These are phyloP conservation scores for Atrina japonica DNA, from an alignment of 2,888 invertebrate genomes.

Conservation along the genomic window DNA sequence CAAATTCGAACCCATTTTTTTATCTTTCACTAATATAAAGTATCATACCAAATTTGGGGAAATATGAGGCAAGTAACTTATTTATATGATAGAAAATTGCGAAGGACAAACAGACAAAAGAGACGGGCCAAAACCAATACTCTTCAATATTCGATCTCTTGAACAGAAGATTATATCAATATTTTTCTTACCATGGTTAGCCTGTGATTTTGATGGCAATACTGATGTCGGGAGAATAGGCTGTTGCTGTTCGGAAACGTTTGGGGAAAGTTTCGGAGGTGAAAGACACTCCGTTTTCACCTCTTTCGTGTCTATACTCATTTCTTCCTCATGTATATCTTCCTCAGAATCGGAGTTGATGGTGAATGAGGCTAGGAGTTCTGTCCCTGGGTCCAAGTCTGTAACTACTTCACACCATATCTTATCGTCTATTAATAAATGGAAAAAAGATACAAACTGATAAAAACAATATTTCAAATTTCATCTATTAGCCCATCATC, in stretches of 20 bases:
- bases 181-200: constrained; percentile 15
- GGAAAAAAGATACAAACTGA: not conserved
- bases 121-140: too few species aligned
- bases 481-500: too few species aligned
- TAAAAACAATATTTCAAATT: too few species aligned
- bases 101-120: too few species aligned
- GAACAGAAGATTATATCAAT: too few species aligned
- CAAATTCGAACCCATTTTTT: too few species aligned
- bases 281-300: not conserved
- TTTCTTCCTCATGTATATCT: not conserved
- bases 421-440: constrained; percentile 59
- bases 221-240: not conserved
- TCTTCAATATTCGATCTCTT: too few species aligned
- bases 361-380: constrained; percentile 69
- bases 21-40: too few species aligned
- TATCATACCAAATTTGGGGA: too few species aligned
- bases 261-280: not conserved
- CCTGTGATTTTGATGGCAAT: not conserved
- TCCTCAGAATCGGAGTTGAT: constrained; percentile 24
- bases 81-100: too few species aligned
- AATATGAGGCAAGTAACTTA: too few species aligned
- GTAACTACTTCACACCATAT: constrained; percentile 74
- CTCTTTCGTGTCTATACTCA: constrained; percentile 16
- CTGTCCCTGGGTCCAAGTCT: constrained; percentile 67
- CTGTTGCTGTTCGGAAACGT: not conserved